Percentiles rank a stretch among this genome's conserved stretches.
Conservation (phyloP, 2,888 invertebrate genomes). For the Ophion ventricosus region DNA sequence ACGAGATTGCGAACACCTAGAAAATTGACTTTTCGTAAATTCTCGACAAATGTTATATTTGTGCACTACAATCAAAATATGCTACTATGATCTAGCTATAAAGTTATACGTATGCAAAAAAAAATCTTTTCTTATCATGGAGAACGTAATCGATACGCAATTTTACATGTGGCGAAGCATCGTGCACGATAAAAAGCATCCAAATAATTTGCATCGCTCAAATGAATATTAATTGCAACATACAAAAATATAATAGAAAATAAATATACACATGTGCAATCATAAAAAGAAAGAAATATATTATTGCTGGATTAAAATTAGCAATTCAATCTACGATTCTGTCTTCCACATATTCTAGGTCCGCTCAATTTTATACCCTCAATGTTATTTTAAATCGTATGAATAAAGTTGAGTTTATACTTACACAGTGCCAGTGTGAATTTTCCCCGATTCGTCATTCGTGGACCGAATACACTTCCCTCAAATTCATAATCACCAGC, state of each 20-base stretch:
- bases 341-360: neutral
- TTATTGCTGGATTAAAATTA: neutral
- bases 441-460: conserved; percentile 87
- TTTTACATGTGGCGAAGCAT: no score
- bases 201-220: no score
- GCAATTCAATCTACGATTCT: neutral
- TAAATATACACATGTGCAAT: neutral
- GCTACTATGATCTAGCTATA: no score
- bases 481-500: conserved; percentile 88
- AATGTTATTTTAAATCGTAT: neutral
- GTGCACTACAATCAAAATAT: no score
- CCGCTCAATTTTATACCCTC: neutral
- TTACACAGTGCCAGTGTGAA: conserved; percentile 91
- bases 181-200: no score
- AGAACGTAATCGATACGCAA: no score
- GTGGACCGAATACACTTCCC: conserved; percentile 87
- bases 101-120: neutral
- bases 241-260: conserved; percentile 5
- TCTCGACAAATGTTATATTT: conserved; percentile 27
- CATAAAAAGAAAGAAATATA: neutral
- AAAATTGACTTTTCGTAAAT: neutral
- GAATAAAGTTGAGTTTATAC: conserved; percentile 67
- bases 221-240: neutral
- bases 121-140: no score
- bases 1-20: neutral